Conservation (phyloP, 2,113 vertebrate species). For the Corythaixoides concolor region DNA sequence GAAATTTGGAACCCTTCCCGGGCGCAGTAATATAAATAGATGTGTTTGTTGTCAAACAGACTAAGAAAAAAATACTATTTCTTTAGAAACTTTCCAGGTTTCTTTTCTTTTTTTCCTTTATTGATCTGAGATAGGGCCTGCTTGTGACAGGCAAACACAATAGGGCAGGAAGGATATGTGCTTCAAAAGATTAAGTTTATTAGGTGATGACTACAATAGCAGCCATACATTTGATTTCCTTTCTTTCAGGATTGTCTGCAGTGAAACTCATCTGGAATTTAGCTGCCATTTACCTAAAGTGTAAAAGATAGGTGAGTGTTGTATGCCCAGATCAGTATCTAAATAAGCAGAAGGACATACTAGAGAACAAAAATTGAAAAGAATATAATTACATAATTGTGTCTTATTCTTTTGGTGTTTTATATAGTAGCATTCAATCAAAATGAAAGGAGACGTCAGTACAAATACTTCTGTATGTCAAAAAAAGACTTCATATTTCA, state of each 20-base stretch:
- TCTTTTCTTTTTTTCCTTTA: neutral
- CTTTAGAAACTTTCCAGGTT: neutral
- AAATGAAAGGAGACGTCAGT: neutral
- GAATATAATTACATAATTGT: neutral
- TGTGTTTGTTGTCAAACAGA: neutral
- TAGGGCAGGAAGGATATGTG: neutral
- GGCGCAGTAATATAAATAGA: neutral
- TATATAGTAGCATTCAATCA: neutral
- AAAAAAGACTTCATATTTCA: neutral
- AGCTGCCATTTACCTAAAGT: neutral
- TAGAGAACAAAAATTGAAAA: neutral
- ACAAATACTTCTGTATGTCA: neutral
- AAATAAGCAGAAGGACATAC: neutral
- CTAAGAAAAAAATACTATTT: neutral
- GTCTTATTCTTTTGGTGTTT: neutral
- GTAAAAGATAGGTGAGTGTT: neutral
- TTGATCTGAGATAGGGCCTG: neutral
- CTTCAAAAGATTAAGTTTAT: neutral
- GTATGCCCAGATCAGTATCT: neutral
- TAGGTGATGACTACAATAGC: neutral
- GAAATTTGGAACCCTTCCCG: neutral
- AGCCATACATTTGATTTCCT: neutral
- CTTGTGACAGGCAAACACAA: neutral
- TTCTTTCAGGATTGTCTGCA: neutral
- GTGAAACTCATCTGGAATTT: neutral